Base-by-base conservation (phyloP, 92 coral and sea anemone genomes). In the Porites cylindrica region DNA sequence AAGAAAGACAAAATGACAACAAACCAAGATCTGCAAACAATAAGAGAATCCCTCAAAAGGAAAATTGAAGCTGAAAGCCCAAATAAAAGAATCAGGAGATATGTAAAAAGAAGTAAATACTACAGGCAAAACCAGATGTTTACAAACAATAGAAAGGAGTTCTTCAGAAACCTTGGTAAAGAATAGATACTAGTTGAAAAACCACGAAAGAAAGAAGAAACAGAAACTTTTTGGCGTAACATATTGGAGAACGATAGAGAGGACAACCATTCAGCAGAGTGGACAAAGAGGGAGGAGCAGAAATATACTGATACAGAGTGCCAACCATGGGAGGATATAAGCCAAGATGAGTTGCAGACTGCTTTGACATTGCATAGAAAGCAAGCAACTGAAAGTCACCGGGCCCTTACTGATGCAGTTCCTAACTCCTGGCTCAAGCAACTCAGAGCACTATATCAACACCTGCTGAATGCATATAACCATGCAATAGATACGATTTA, bases 111-210 rank as follows among this genome's bases (percentile, higher is more conserved):
- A 77, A 50, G 66, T 64, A 58, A 77, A 53, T 65, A 19, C 14
- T 56, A 8, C 43, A 58, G 10, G 16, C 82, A 78, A 78, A 78
- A 78, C 29, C 66, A 78, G 52, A 54, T 77, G 66, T 77, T 77
- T 77, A 19, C 66, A 23, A 66, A 77, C 20, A 47, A 77, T 50
- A 77, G 81, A 77, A 77, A 16, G 66, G 14, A 52, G 26, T 77
- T 77, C 19, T 68, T 23, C 72, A 68, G 72, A 68, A 68, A 19
- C 72, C 72, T 68, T 68, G 72, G 72, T 68, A 68, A 68, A 68
- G 32, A 68, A 68, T 29, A 68, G 51, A 13, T 68, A 24, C 10
- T 47, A 68, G 43, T 68, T 68, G 29, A 1, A 9, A 68, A 68
- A 4, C 72, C 32, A 67, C 8, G 38, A 17, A n/a, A 67, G 72